phyloP scores from a whole-genome alignment of 1,140 invertebrate species.

The Pseudachorutes palmiensis region DNA sequence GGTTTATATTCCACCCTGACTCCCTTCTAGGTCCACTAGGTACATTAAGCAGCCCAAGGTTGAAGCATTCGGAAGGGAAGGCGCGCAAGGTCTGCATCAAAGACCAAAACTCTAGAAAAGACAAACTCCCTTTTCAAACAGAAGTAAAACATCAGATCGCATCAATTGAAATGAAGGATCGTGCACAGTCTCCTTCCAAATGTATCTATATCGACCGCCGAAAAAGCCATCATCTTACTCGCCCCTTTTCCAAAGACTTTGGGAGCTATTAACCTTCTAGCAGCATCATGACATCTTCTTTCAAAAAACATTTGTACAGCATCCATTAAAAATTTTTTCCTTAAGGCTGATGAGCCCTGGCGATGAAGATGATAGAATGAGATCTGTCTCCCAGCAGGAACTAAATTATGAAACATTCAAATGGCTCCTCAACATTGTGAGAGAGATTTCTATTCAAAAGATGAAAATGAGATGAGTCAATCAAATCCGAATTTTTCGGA shows the following conservation, averaged over 20 bases:
- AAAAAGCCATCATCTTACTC: too few species aligned
- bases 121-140: background rate
- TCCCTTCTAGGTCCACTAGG: background rate
- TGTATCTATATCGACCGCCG: too few species aligned
- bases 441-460: background rate
- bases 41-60: background rate
- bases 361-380: background rate
- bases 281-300: background rate
- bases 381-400: background rate
- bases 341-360: background rate
- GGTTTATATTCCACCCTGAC: background rate
- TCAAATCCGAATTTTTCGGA: too few species aligned
- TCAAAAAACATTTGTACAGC: background rate
- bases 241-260: background rate
- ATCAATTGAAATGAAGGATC: background rate
- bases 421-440: too few species aligned
- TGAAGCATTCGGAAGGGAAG: background rate
- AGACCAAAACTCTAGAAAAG: background rate
- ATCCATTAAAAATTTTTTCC: background rate
- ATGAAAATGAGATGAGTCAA: background rate
- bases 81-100: background rate
- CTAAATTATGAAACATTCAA: too few species aligned
- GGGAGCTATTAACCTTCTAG: background rate
- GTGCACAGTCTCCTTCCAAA: background rate
- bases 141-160: background rate